Base-by-base conservation (phyloP, 2,797 vertebrate species). In the Pseudopleuronectes americanus region DNA sequence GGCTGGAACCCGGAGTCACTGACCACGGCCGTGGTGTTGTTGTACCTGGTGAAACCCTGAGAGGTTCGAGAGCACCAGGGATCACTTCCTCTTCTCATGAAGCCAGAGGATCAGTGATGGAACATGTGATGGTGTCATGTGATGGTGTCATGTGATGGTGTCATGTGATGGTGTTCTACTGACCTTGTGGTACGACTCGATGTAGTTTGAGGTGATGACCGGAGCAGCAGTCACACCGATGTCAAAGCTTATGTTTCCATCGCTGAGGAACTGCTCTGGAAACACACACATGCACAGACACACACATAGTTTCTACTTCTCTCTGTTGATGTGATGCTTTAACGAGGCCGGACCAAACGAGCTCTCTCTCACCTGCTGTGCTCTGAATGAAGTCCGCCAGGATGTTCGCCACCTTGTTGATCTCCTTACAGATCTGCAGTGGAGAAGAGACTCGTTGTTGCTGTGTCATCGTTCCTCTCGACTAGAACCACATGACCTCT, bases 181-280 rank as follows among this genome's bases (percentile, higher is more conserved):
- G 49, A 97, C 96, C 95, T 96, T 97, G 87, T 97, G 96, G 55
- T 96, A 94, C 0, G 97, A 96, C 76, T 98, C 96, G 0, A 97
- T 77, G 76, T 96, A 96, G 82, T 90, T 94, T 2, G 89, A 83
- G 52, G 91, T 95, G 79, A 97, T 93, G 54, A 93, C 77, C 0
- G 96, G 95, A 10, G 79, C 23, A 2, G 94, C 71, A 0, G 94
- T 92, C 0, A 96, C 58, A n/a, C 93, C 92, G 1, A 96, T 90
- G n/a, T 97, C 94, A 2, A 96, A 62, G 0, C 81, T 65, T 52
- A 96, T 96, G 71, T 89, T 89, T 22, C 94, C 92, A 23, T 95
- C 90, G 23, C 41, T 94, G 28, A 97, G 87, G 74, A 97, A 95
- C 33, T 92, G 61, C 60, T 89, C 97, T 97, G 93, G 10, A 65